Evolutionary conservation across 2,888 invertebrate species (phyloP).

Genomic region (Meganola albula): DNA sequence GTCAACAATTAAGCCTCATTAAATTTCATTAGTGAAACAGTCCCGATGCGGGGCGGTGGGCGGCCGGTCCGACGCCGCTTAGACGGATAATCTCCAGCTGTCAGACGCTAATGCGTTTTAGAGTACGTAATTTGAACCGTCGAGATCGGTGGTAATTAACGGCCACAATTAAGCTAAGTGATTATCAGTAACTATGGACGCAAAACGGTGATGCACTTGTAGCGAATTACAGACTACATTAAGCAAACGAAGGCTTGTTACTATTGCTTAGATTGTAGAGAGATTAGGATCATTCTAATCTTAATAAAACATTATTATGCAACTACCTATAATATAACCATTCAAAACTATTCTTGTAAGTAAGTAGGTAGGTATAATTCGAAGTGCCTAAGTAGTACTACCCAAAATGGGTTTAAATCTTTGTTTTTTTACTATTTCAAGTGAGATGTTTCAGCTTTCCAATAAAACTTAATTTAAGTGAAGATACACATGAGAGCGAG

Average conservation of each 20-base stretch:
- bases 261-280: too few relatives aligned
- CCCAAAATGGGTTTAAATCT: too few relatives aligned
- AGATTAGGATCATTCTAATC: too few relatives aligned
- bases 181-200: conserved; percentile 64
- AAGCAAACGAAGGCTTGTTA: too few relatives aligned
- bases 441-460: conserved; percentile 55
- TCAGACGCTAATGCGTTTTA: conserved; percentile 77
- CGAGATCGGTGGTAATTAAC: conserved; percentile 75
- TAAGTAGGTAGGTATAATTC: too few relatives aligned
- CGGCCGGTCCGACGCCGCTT: conserved; percentile 59
- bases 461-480: conserved; percentile 70
- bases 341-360: too few relatives aligned
- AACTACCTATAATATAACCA: too few relatives aligned
- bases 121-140: conserved; percentile 78
- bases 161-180: conserved; percentile 75
- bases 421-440: conserved; percentile 26
- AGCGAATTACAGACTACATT: too few relatives aligned
- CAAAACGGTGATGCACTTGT: conserved; percentile 33
- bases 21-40: conserved; percentile 71
- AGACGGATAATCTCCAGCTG: conserved; percentile 77
- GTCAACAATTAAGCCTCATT: conserved; percentile 76
- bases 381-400: too few relatives aligned
- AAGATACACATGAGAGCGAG: conserved; percentile 67
- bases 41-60: conserved; percentile 47
- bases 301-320: too few relatives aligned